Base-by-base conservation (phyloP, 1,140 invertebrate genomes). In the Drosophila fuyamai region DNA sequence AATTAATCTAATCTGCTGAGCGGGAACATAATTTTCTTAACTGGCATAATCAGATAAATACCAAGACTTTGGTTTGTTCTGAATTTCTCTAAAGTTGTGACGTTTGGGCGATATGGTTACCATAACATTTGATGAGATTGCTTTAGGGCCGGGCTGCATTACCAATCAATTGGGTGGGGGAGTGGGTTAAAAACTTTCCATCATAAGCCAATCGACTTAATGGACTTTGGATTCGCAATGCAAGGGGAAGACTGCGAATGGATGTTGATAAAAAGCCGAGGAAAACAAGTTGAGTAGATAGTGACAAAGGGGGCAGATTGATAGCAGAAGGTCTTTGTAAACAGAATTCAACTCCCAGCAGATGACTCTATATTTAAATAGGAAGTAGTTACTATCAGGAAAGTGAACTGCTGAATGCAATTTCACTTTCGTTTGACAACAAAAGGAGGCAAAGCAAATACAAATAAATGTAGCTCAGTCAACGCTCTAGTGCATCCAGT, bases 181-280 rank as follows among this genome's bases (percentile, higher is more conserved):
- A 72, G 46, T 40, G 43, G 51, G 41, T 13, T 56, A 32, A 54
- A 79, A 79, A 75, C 36, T 80, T 79, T 80, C 77, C 77, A 58
- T 66, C 75, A 46, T 5, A 5, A 18, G 46, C 13, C 32, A 67
- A 55, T 46, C 36, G 38, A 32, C 27, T 53, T 27, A 14, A 60
- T 41, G 65, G 67, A 71, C 67, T 71, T 71, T 71, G 50, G 23
- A 27, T 29, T 16, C n/a, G 35, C 32, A 23, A 29, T 68, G 67
- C 47, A 32, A 40, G 36, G 13, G 23, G 43, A 48, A 55, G 50
- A 48, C 12, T 12, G 38, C 10, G 1, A 35, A 16, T 40, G 35
- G 35, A 57, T 27, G 63, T 27, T 48, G 63, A 71, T 71, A 50
- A 71, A 57, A 23, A 23, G 3, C 23, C 12, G 36, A 13, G 27